Evolutionary conservation across 2,888 invertebrate species (phyloP), one percentile per base, ranked within the genome.

Genomic region (Cosmia trapezina): DNA sequence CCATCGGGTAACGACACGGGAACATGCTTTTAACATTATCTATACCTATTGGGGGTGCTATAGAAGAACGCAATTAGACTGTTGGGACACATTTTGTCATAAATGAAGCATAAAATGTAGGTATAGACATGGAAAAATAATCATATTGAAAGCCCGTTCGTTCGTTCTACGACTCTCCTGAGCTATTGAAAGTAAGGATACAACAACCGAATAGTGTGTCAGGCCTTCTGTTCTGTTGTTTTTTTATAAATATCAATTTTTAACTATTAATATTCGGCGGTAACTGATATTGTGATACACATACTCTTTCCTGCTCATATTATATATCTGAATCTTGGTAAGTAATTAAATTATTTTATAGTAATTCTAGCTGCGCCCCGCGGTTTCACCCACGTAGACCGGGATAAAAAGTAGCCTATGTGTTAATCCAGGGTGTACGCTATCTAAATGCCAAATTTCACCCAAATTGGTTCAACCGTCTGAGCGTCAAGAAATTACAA

Each of bases 41-140:
- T 81, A 83, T 83, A 81, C 76, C 77, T 73, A 73, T 76, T 70
- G 79, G 76, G 84, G 65, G 78, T 70, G 59, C 69, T 80, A 78
- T 62, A 78, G 66, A 83, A 80, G 76, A 75, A 80, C 76, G 57
- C 78, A 87, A 89, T 87, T 86, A 88, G 83, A 78, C 90, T 85
- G 69, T 76, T 43, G 90, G 89, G 90, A 85, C 86, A 81, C 84
- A 88, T 91, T 86, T 82, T 80, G 79, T 83, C 85, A 86, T 76
- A 87, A 86, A 85, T 80, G 72, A 81, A 80, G 49, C 66, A 80
- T 86, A 86, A 89, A 88, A 85, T 78, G 43, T 53, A 67, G 49
- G 76, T 86, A 87, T 79, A 87, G 80, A 87, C 86, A 86, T 83
- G 85, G 73, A 89, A 89, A 89, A 86, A 87, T 89, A 90, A 90